These are phyloP conservation scores for Saguinus midas DNA, from an alignment of 2,113 vertebrate species.

Conservation along the genomic window DNA sequence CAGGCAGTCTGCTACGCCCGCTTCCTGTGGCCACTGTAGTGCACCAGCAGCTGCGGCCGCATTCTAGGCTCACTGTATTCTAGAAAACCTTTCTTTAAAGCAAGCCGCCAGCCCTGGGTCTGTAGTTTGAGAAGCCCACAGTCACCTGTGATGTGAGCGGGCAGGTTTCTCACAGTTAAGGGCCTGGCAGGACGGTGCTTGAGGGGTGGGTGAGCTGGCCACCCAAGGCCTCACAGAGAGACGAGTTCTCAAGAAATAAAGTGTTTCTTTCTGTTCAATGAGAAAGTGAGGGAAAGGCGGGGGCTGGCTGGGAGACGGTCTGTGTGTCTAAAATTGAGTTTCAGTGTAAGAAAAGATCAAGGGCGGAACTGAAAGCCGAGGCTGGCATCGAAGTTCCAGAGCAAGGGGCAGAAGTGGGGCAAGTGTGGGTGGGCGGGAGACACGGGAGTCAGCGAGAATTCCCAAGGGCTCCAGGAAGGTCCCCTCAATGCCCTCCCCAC, in stretches of 20 bases:
- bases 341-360: not conserved
- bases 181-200: no score
- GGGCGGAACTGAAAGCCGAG: not conserved
- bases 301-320: not conserved
- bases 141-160: not conserved
- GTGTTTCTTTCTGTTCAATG: not conserved
- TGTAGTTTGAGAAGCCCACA: not conserved
- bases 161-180: not conserved
- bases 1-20: rapidly evolving
- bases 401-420: no score
- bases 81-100: not conserved
- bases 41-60: not conserved
- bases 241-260: no score
- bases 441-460: not conserved
- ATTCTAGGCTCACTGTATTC: not conserved
- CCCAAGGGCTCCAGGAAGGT: not conserved
- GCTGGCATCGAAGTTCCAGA: not conserved
- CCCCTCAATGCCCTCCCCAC: not conserved
- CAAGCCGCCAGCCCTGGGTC: not conserved
- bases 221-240: no score
- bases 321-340: not conserved
- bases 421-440: no score
- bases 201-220: no score
- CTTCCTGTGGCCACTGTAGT: not conserved
- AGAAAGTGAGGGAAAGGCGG: not conserved